A percentile compares a stretch with the other conserved stretches of the same genome.
Evolutionary conservation across 2,113 vertebrate species (phyloP).

Genomic region (Ivindomyrus marchei): DNA sequence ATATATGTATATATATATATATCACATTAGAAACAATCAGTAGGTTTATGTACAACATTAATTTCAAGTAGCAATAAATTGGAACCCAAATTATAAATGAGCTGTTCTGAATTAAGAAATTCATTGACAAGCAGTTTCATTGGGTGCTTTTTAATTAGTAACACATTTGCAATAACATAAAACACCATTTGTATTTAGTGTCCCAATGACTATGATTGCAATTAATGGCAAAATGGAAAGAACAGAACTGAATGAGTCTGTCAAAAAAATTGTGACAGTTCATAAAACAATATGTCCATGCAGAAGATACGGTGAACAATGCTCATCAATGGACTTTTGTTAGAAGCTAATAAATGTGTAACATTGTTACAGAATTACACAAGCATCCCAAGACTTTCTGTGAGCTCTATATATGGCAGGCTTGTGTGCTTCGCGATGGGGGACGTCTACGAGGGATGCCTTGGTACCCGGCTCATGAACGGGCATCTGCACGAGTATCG

Average conservation of each 20-base stretch:
- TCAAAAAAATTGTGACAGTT: not conserved
- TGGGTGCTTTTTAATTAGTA: not conserved
- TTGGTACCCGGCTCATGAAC: not conserved
- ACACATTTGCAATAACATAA: not conserved
- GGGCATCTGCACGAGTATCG: not conserved
- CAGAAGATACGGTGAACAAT: not conserved
- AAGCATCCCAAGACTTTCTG: not conserved
- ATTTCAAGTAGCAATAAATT: not conserved
- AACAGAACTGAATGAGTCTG: not conserved
- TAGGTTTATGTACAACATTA: not conserved
- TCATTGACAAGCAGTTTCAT: not conserved
- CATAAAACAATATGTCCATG: not conserved
- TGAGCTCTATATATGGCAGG: not conserved
- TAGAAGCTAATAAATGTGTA: not conserved
- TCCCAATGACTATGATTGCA: not conserved
- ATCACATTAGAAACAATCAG: not conserved
- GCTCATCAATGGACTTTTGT: not conserved
- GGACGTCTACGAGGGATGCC: not conserved
- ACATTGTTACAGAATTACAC: not conserved
- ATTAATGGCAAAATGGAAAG: not conserved
- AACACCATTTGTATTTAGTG: not conserved
- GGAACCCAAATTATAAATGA: not conserved
- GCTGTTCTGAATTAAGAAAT: not conserved
- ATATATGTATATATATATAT: not conserved
- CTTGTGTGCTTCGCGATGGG: not conserved